A percentile compares a stretch with the other conserved stretches of the same genome.
These are phyloP conservation scores for Exocentrus adspersus DNA, from an alignment of 2,888 invertebrate genomes.

Conservation along the genomic window DNA sequence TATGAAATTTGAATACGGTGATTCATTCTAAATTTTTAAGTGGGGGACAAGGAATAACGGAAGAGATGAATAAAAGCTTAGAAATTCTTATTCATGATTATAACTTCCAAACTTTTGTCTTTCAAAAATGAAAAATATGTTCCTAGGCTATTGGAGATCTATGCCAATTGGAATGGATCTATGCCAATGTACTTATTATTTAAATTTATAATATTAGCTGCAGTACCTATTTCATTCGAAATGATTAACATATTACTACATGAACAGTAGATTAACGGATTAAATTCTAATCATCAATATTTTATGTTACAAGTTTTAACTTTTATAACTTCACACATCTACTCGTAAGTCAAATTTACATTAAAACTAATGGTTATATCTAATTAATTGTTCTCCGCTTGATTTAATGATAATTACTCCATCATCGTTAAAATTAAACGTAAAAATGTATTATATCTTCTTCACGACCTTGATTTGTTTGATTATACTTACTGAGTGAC, in stretches of 20 bases:
- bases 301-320: neutral
- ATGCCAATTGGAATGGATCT: too few relatives aligned
- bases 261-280: neutral
- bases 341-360: neutral
- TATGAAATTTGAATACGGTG: too few relatives aligned
- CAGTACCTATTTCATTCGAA: too few relatives aligned
- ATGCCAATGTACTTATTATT: too few relatives aligned
- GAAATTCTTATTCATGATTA: too few relatives aligned
- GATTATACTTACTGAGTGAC: constrained; percentile 12
- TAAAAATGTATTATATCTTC: constrained; percentile 19
- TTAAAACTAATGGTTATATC: constrained; percentile 6
- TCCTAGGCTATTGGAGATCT: too few relatives aligned
- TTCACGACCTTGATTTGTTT: constrained; percentile 21
- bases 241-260: neutral
- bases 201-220: too few relatives aligned
- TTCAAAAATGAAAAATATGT: too few relatives aligned
- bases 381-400: constrained; percentile 14
- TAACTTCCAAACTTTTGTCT: too few relatives aligned
- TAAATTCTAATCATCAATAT: neutral
- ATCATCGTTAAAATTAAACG: constrained; percentile 25
- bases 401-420: constrained; percentile 16
- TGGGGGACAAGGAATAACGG: too few relatives aligned
- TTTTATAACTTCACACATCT: neutral
- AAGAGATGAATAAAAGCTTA: too few relatives aligned
- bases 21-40: too few relatives aligned